These are phyloP conservation scores for Numida meleagris DNA, from an alignment of 2,113 vertebrate genomes.

Conservation along the genomic window DNA sequence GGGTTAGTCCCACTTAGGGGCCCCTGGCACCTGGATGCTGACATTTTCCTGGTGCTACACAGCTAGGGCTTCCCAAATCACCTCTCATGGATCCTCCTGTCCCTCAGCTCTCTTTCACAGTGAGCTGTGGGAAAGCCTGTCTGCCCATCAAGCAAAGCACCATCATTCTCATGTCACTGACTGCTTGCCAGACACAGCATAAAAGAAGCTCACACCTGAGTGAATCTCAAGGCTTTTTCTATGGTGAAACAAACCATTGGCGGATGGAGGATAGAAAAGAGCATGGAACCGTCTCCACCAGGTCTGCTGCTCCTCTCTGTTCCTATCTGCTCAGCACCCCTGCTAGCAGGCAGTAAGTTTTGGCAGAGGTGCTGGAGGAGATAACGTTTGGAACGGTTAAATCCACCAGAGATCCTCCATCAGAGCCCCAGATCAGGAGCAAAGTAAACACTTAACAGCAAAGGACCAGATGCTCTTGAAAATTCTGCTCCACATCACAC, in stretches of 20 bases:
- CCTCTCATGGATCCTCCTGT: background rate
- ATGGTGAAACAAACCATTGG: background rate
- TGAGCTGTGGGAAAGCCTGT: background rate
- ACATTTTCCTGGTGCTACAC: background rate
- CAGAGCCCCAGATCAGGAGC: conserved; percentile 20
- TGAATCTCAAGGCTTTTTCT: background rate
- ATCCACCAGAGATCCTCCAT: background rate
- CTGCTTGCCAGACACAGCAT: rapidly evolving
- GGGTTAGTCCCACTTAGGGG: background rate
- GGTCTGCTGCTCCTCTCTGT: background rate
- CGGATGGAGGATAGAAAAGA: background rate
- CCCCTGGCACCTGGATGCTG: background rate
- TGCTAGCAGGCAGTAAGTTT: background rate
- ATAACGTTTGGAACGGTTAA: conserved; percentile 8
- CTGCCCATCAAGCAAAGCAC: background rate
- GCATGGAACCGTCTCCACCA: background rate
- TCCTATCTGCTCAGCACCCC: rapidly evolving
- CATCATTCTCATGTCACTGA: background rate
- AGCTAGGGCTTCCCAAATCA: background rate
- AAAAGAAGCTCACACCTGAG: background rate
- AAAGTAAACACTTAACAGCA: conserved; percentile 29
- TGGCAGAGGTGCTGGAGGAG: background rate
- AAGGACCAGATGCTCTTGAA: conserved; percentile 25
- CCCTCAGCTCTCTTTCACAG: background rate
- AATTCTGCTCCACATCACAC: background rate